Base-by-base conservation (phyloP, 2,888 invertebrate species). In the Sarcophaga caerulescens region DNA sequence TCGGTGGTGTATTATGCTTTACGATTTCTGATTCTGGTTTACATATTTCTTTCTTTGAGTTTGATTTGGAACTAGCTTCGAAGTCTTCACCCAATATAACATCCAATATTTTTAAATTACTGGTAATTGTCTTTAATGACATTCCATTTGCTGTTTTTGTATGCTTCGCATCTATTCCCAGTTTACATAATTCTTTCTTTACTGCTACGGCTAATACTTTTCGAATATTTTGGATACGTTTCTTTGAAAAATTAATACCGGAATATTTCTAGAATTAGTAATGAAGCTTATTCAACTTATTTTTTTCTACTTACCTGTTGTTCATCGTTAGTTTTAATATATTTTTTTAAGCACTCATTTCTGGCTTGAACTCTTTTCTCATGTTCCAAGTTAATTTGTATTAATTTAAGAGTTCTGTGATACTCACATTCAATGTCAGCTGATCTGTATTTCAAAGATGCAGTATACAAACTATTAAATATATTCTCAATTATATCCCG, bases 311-410 rank as follows among this genome's bases (percentile, higher is more conserved):
- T 52, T 52, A 52, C 52, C 52, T 52, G 52, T 17, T 68, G 77
- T 17, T 47, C 14, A 47, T 35, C n/a, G 11, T 23, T 45, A 23
- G 11, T 68, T 14, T 25, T 52, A 44, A 84, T 82, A 35, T 25
- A 65, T 0, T 14, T 12, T 66, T 84, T 74, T 45, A 88, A 71
- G 59, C 85, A 87, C 5, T 74, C 23, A 21, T 88, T 70, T 14
- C 71, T 83, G 8, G 57, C 35, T 23, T 75, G 10, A 1, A 90
- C 73, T 8, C 69, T 85, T 4, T 87, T 52, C 12, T 78, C 76
- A 47, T 88, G 80, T 0, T 85, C 65, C 17, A 90, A 73, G 0
- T 88, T 89, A 1, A 87, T 52, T 66, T 90, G 88, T 79, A 89
- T 68, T 11, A 81, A 52, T 6, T 85, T 66, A 0, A 89, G 73